Evolutionary conservation across 2,797 vertebrate genomes (phyloP), one percentile per base, ranked within the genome.

Genomic region (Dicrostonyx torquatus): DNA sequence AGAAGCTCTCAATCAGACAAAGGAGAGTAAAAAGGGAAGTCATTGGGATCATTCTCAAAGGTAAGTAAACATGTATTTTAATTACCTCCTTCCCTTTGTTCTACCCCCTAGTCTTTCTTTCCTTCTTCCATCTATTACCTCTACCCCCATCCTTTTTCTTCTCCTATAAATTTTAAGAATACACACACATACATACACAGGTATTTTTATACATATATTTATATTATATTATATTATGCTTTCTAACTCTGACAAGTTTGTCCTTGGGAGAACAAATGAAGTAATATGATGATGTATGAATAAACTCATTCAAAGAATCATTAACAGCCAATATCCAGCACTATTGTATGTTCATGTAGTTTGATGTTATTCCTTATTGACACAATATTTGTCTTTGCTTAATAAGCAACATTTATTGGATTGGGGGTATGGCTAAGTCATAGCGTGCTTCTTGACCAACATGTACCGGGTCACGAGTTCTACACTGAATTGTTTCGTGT

Each of bases 351-450:
- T 20, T 45, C 17, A 37, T 6, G 6, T 1, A 53, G 8, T 64
- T 83, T 89, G 14, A 10, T 72, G 68, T 31, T 43, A 84, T 18
- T 82, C 86, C 43, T 64, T 55, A 76, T 75, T 50, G 70, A 11
- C 11, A 88, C 18, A 79, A 89, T n/a, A 76, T 95, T 43, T 94
- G 43, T 90, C 34, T 75, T 82, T 89, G 62, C 55, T 84, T 72
- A 73, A 77, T 73, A 88, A 94, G 76, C 11, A 24, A 93, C n/a
- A 89, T 40, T 50, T 79, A 17, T 14, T 77, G 12, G 11, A 1
- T n/a, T 80, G 2, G 15, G 1, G 2, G 2, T 68, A 26, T 7
- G 58, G 9, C 18, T 18, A 66, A 79, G 4, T 68, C 62, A 37
- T 78, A 66, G n/a, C 40, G 24, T n/a, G 34, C n/a, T 48, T 24